Evolutionary conservation across 2,113 vertebrate genomes (phyloP).

Genomic region (Erpornis zantholeuca): DNA sequence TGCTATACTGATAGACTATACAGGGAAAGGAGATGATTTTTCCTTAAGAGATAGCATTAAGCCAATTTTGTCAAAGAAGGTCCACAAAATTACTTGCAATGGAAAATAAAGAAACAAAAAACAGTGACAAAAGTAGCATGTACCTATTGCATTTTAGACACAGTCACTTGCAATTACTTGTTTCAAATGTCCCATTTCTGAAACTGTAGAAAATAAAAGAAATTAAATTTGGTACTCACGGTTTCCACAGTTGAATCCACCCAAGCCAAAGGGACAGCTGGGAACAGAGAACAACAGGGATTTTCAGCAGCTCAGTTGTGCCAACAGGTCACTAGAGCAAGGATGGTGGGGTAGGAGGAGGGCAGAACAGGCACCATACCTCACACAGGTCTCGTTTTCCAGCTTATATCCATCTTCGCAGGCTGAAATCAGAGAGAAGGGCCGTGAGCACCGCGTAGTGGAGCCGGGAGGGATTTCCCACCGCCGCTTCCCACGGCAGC

Average conservation of each 20-base stretch:
- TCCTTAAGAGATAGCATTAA: background rate
- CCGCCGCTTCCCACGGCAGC: rapidly evolving
- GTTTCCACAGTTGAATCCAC: constrained; percentile 96
- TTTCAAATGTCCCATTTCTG: background rate
- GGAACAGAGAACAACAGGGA: constrained; percentile 54
- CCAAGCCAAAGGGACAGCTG: constrained; percentile 94
- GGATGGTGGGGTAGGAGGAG: background rate
- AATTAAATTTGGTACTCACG: constrained; percentile 77
- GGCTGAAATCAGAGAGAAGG: constrained; percentile 72
- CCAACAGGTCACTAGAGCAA: background rate
- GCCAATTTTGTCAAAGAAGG: background rate
- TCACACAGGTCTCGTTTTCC: constrained; percentile 88
- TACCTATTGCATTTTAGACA: background rate
- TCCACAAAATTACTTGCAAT: background rate
- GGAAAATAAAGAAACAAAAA: background rate
- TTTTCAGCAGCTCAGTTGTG: background rate
- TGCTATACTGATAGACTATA: background rate
- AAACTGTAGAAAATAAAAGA: background rate
- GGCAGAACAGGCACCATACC: constrained; percentile 72
- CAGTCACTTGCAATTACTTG: background rate
- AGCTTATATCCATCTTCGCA: constrained; percentile 91
- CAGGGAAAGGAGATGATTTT: background rate
- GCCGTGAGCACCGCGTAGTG: background rate
- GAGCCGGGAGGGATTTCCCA: background rate
- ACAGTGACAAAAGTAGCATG: rapidly evolving